Evolutionary conservation across 2,888 invertebrate genomes (phyloP), one percentile per base, ranked within the genome.

Genomic region (Dolichomitus sp.): DNA sequence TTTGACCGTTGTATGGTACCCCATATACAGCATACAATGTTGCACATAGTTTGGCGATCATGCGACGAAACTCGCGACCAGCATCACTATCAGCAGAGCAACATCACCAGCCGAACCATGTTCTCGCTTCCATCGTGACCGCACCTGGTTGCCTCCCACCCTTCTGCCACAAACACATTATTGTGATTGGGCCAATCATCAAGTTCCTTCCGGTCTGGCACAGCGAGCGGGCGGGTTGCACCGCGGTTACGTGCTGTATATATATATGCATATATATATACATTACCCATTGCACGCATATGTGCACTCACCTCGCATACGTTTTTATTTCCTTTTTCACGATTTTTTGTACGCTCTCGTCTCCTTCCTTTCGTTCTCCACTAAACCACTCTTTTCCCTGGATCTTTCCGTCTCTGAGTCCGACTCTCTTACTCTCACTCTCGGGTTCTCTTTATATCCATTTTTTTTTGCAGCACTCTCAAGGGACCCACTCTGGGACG

Each of bases 141-240:
- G 63, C 59, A 57, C 59, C 63, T 76, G 78, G 69, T 72, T 61
- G 75, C 69, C 80, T 27, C 72, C 76, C 76, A 45, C 50, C 45
- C 68, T 33, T 68, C 81, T 69, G 76, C 79, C 74, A 42, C 80
- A 54, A 23, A 73, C 45, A 69, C 70, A 48, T 57, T 80, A 57
- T 45, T 59, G 68, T 66, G 73, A 76, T 84, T 80, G 81, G 78
- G 57, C 45, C 65, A 66, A 54, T 68, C 66, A 68, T 66, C 48
- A 66, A 78, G 65, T 59, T 73, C 40, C 57, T 73, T 79, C 72
- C 37, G 48, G 42, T 61, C 63, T 69, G 40, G 48, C 63, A 70
- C 50, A 63, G 27, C 77, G 48, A 70, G 30, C 27, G 70, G 27
- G n/a, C 27, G 23, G 27, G 7, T 69, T 40, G 57, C 30, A 23